A percentile compares a stretch with the other conserved stretches of the same genome.
These are phyloP conservation scores for Ectobius pallidus DNA, from an alignment of 2,888 invertebrate genomes.

Conservation along the genomic window DNA sequence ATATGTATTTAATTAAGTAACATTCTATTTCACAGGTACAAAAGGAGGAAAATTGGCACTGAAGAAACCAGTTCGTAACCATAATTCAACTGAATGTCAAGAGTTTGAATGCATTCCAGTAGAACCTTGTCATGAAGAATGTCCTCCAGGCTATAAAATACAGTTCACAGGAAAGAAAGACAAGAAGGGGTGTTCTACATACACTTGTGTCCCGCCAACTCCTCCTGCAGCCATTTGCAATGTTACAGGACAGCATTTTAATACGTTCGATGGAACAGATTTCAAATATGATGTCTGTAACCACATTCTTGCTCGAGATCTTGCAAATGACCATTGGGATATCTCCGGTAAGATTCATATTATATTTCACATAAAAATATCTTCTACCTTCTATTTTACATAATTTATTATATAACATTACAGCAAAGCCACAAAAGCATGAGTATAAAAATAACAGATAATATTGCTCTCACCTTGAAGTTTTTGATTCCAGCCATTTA, in stretches of 20 bases:
- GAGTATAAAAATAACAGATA: too few species aligned
- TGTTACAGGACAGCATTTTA: constrained; percentile 76
- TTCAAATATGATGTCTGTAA: constrained; percentile 83
- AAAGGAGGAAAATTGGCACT: too few species aligned
- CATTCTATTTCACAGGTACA: too few species aligned
- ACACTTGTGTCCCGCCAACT: constrained; percentile 59
- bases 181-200: constrained; percentile 42
- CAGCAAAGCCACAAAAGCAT: too few species aligned
- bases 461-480: too few species aligned
- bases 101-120: neutral
- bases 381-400: too few species aligned
- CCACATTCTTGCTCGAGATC: constrained; percentile 77
- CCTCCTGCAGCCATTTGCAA: constrained; percentile 66
- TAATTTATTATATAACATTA: too few species aligned
- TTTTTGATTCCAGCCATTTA: too few species aligned
- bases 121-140: neutral
- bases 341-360: constrained; percentile 56
- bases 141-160: neutral
- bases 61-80: too few species aligned
- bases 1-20: too few species aligned
- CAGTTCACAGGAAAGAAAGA: neutral
- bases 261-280: constrained; percentile 79
- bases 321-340: constrained; percentile 70
- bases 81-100: too few species aligned
- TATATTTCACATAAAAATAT: too few species aligned